These are phyloP conservation scores for Probaryconus sp. DNA, from an alignment of 1,140 invertebrate species.

Conservation along the genomic window DNA sequence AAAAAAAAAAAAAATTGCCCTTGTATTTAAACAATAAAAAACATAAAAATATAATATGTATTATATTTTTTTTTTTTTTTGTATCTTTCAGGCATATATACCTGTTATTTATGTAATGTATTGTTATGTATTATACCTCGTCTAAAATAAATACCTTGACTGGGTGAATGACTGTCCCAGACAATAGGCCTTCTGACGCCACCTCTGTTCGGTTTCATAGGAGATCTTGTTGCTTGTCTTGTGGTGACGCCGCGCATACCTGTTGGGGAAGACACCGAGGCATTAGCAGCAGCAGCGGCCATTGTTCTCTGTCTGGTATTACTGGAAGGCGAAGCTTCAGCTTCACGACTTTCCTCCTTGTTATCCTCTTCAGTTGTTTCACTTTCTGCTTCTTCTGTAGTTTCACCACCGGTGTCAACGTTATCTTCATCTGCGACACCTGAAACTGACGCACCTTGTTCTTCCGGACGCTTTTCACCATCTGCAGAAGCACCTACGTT, in stretches of 20 bases:
- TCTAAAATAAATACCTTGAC: too few species aligned
- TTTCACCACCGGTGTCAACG: conserved; percentile 70
- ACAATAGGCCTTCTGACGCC: conserved; percentile 73
- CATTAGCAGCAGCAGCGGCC: conserved; percentile 28
- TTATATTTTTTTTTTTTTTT: conserved; percentile 3
- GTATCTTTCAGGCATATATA: not conserved
- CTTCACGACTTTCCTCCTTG: conserved; percentile 76
- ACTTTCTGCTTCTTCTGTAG: conserved; percentile 60
- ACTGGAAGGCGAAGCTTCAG: conserved; percentile 80
- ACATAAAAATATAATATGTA: not conserved
- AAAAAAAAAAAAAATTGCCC: conserved; percentile 7
- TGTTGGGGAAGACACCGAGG: conserved; percentile 22
- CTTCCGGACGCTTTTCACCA: conserved; percentile 80
- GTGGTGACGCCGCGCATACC: conserved; percentile 62
- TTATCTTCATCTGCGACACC: conserved; percentile 67
- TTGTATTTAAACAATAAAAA: not conserved
- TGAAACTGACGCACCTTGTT: conserved; percentile 70
- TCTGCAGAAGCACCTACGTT: conserved; percentile 80
- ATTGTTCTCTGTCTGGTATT: conserved; percentile 63
- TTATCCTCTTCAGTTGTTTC: conserved; percentile 52
- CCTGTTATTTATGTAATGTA: too few species aligned
- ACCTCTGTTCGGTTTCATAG: conserved; percentile 45
- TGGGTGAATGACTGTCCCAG: conserved; percentile 64
- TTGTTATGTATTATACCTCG: too few species aligned
- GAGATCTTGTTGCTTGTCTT: conserved; percentile 45